Conservation (phyloP, 2,113 vertebrate species). For the Aplodontia rufa region DNA sequence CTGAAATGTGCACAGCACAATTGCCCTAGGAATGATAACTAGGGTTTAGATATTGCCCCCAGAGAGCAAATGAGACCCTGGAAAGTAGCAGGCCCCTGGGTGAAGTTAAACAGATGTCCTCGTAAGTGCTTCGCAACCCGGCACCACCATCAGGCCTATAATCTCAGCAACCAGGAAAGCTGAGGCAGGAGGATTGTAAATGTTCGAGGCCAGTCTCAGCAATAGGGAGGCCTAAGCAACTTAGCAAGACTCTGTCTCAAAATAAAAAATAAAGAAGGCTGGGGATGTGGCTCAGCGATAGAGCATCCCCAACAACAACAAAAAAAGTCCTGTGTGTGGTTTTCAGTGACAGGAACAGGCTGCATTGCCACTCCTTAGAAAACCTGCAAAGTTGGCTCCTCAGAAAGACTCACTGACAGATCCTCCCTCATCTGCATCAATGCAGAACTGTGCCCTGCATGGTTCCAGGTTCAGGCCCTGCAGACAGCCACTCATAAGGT, state of each 20-base stretch:
- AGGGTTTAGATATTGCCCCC: neutral
- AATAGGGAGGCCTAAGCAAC: too few relatives aligned
- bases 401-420: fast-evolving
- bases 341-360: neutral
- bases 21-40: neutral
- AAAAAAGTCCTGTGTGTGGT: too few relatives aligned
- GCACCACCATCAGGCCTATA: too few relatives aligned
- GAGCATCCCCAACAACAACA: too few relatives aligned
- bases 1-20: neutral
- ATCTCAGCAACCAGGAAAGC: too few relatives aligned
- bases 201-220: too few relatives aligned
- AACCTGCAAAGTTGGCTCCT: neutral
- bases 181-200: too few relatives aligned
- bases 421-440: neutral
- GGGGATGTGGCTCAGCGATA: too few relatives aligned
- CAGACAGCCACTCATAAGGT: neutral
- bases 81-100: neutral
- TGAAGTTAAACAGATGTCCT: neutral
- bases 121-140: neutral
- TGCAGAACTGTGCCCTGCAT: fast-evolving
- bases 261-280: too few relatives aligned
- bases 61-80: neutral
- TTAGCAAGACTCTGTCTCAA: too few relatives aligned
- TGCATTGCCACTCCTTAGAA: neutral
- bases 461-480: neutral